A percentile compares a stretch with the other conserved stretches of the same genome.
These are phyloP conservation scores for Chroicocephalus ridibundus DNA, from an alignment of 2,113 vertebrate genomes.

Conservation along the genomic window DNA sequence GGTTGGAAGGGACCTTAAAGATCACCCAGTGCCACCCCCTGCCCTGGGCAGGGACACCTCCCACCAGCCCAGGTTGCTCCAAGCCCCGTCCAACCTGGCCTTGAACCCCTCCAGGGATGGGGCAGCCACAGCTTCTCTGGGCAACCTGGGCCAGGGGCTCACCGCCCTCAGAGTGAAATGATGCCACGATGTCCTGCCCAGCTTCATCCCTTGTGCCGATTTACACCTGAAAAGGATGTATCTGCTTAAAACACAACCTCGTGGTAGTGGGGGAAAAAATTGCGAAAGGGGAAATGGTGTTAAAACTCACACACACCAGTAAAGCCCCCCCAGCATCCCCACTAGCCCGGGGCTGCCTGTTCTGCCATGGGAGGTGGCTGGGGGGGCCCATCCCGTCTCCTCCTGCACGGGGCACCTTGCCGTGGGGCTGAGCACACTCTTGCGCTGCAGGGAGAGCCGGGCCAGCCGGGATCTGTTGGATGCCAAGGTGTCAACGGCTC, in stretches of 20 bases:
- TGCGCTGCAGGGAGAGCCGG: constrained; percentile 72
- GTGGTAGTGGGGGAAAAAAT: accelerated
- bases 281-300: background rate
- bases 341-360: accelerated
- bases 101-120: background rate
- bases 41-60: background rate
- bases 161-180: background rate
- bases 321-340: background rate
- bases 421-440: background rate
- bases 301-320: accelerated
- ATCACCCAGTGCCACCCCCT: background rate
- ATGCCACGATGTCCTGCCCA: accelerated
- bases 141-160: background rate
- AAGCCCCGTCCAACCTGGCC: background rate
- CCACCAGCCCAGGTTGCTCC: background rate
- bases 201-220: background rate
- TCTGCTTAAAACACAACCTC: background rate
- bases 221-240: accelerated
- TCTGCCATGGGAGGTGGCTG: background rate
- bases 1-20: background rate
- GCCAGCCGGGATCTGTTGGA: constrained; percentile 75
- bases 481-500: constrained; percentile 81
- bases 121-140: background rate
- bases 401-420: accelerated
- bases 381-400: accelerated